These are phyloP conservation scores for Papilio demoleus DNA, from an alignment of 2,888 invertebrate species.

Conservation along the genomic window DNA sequence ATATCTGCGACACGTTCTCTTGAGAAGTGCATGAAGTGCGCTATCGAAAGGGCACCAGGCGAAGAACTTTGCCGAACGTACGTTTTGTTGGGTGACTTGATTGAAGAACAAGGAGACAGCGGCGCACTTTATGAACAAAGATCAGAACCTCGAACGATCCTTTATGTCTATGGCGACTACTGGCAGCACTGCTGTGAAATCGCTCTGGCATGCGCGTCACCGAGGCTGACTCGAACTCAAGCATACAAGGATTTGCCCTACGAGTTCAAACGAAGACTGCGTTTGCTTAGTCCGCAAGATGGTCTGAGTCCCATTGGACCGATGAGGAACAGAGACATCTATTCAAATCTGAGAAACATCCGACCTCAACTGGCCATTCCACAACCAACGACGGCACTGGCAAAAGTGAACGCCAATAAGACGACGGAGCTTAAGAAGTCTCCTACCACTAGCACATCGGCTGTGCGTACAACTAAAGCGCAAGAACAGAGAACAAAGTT, in stretches of 20 bases:
- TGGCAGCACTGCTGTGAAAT: constrained; percentile 69
- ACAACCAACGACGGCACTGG: neutral
- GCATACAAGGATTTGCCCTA: constrained; percentile 67
- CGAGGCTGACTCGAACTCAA: constrained; percentile 62
- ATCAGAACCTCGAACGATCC: constrained; percentile 41
- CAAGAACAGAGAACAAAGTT: constrained; percentile 73
- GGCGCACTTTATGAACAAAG: constrained; percentile 11
- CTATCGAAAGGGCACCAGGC: constrained; percentile 90
- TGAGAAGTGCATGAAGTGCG: constrained; percentile 90
- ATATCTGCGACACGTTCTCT: constrained; percentile 71
- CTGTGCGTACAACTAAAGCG: constrained; percentile 72
- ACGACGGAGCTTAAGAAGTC: constrained; percentile 52
- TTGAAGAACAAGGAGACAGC: constrained; percentile 47
- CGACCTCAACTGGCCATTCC: constrained; percentile 1
- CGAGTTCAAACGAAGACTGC: constrained; percentile 65
- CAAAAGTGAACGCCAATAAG: constrained; percentile 44
- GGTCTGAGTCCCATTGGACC: neutral
- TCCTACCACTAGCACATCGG: constrained; percentile 51
- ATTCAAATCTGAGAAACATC: neutral
- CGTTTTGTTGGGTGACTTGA: constrained; percentile 67
- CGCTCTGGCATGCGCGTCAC: constrained; percentile 64
- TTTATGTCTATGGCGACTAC: constrained; percentile 53
- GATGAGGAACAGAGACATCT: neutral
- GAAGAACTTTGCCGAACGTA: constrained; percentile 94
- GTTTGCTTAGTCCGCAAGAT: constrained; percentile 60